Conservation (phyloP, 2,888 invertebrate genomes). For the Aleiodes leptofemur region DNA sequence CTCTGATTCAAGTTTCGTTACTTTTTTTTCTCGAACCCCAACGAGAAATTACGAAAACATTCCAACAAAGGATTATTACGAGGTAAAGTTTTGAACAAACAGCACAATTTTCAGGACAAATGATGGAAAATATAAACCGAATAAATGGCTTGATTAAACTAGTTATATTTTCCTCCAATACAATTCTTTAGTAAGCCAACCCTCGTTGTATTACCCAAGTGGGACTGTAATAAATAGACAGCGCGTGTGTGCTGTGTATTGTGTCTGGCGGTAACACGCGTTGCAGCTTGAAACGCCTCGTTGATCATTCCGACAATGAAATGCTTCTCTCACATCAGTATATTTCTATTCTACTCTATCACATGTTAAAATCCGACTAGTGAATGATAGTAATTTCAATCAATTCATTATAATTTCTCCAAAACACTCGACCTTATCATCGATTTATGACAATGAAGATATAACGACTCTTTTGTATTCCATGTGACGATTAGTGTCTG, state of each 20-base stretch:
- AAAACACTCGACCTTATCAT: neutral
- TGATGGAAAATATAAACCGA: slow-evolving; percentile 50
- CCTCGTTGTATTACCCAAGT: slow-evolving; percentile 21
- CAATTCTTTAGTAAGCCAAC: slow-evolving; percentile 59
- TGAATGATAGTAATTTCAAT: slow-evolving; percentile 1
- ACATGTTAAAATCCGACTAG: neutral
- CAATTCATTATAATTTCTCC: neutral
- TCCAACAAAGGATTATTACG: too few species aligned
- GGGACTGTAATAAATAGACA: slow-evolving; percentile 30
- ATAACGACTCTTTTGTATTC: neutral
- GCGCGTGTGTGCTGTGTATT: slow-evolving; percentile 51
- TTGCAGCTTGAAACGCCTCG: slow-evolving; percentile 55
- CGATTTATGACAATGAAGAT: neutral
- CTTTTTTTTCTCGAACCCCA: neutral
- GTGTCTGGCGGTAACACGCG: slow-evolving; percentile 49
- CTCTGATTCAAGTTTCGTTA: neutral
- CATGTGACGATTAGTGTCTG: neutral
- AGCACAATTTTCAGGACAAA: slow-evolving; percentile 2
- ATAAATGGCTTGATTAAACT: slow-evolving; percentile 70
- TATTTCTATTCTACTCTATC: neutral
- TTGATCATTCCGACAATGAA: slow-evolving; percentile 56
- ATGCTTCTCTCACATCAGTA: neutral
- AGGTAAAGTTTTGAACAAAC: slow-evolving; percentile 7
- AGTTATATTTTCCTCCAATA: slow-evolving; percentile 66
- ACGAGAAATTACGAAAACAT: too few species aligned